Percentiles rank a stretch among this genome's conserved stretches.
phyloP scores from a whole-genome alignment of 2,113 vertebrate genomes.

The Synchiropus splendidus region DNA sequence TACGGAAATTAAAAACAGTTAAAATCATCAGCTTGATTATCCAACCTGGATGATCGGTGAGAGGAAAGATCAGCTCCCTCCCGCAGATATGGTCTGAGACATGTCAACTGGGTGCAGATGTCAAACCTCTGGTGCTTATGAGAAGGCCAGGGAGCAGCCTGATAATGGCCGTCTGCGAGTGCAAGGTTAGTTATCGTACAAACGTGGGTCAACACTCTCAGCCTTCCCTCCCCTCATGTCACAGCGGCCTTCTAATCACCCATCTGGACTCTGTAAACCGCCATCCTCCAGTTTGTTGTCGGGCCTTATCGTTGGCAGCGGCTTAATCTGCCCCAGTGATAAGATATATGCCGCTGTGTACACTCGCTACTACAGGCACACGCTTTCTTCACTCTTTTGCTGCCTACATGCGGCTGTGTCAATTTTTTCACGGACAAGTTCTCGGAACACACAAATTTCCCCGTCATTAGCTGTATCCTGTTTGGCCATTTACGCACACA shows the following conservation, averaged over 20 bases:
- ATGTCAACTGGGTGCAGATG: slow-evolving; percentile 11
- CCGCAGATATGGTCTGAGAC: slow-evolving; percentile 13
- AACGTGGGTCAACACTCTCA: slow-evolving; percentile 11
- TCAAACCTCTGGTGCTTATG: slow-evolving; percentile 26
- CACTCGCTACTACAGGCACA: slow-evolving; percentile 12
- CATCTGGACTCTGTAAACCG: slow-evolving; percentile 29
- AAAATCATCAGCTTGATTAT: no score
- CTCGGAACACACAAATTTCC: no score
- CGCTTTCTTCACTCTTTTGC: slow-evolving; percentile 1
- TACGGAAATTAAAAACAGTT: no score
- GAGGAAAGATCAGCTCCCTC: not conserved
- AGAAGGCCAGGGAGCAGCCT: slow-evolving; percentile 32
- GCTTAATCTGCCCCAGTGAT: slow-evolving; percentile 47
- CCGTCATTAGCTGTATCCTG: not conserved
- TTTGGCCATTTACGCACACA: not conserved
- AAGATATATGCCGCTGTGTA: slow-evolving; percentile 22
- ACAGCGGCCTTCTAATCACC: slow-evolving; percentile 31
- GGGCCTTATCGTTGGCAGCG: slow-evolving; percentile 40
- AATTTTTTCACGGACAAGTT: not conserved
- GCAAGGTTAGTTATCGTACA: slow-evolving; percentile 33
- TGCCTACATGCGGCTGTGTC: not conserved
- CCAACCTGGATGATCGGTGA: not conserved
- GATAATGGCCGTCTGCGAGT: slow-evolving; percentile 27
- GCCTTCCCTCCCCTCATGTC: not conserved
- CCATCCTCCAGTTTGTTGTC: slow-evolving; percentile 29